Base-by-base conservation (phyloP, 2,888 invertebrate species). In the Blastobasis lacticolella region DNA sequence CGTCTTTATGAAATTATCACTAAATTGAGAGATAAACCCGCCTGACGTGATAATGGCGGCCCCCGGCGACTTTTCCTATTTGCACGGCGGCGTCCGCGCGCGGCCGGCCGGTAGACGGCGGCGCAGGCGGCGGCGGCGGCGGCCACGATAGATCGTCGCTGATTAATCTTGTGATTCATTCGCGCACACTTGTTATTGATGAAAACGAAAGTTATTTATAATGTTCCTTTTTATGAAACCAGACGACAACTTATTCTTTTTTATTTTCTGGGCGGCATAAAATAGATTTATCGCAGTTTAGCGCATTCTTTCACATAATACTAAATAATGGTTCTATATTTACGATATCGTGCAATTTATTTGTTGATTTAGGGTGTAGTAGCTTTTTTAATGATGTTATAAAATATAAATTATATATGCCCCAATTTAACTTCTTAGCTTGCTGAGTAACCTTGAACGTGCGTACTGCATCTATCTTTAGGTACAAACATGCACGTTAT, bases 11-110 rank as follows among this genome's bases (percentile, higher is more conserved):
- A 78, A 85, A 81, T 82, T 79, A 85, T 80, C 80, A 74, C 75
- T 75, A 75, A 81, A 84, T 84, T 85, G 81, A 85, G 85, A 79
- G 77, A 82, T 83, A 85, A 82, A 78, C 71, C 73, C 59, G 67
- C 68, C 71, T 76, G 83, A 84, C 81, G 75, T 67, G 76, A 73
- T 83, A 84, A 84, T 84, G 72, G 67, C 69, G 60, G 65, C 75
- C 68, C 64, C 65, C 63, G 66, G 75, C 67, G 54, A 62, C 63
- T 64, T 75, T 67, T 73, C 75, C 79, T 81, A 81, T 80, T 81
- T 76, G 76, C 69, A 23, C 23, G 23, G 69, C 63, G 44, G 10
- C 45, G 38, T 42, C n/a, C 45, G 44, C 42, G n/a, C 43, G 36
- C 23, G 23, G 23, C 23, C 23, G 23, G 6, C 6, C 5, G 23